phyloP scores from a whole-genome alignment of 1,140 invertebrate species.

The Lordiphosa stackelbergi region DNA sequence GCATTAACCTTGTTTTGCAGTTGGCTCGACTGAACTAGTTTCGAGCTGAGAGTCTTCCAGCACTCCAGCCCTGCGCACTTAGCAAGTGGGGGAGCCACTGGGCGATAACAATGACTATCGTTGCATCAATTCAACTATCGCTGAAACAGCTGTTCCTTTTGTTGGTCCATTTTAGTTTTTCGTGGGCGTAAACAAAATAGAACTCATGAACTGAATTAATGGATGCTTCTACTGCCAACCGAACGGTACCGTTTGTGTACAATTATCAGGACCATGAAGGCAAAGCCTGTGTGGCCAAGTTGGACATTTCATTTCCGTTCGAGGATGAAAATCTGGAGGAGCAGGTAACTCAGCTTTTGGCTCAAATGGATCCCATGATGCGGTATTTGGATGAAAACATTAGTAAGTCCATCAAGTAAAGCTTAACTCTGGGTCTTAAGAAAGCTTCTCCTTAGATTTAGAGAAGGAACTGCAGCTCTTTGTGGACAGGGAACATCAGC shows the following conservation, averaged over 20 bases:
- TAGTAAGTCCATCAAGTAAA: constrained; percentile 54
- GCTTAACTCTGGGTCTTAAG: too few species aligned
- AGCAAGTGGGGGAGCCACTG: too few species aligned
- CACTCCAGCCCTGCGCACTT: too few species aligned
- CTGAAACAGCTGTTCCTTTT: too few species aligned
- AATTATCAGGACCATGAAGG: constrained; percentile 61
- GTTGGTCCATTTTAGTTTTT: too few species aligned
- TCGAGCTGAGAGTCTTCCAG: too few species aligned
- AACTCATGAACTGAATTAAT: background rate
- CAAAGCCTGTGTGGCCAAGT: constrained; percentile 29
- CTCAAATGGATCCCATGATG: constrained; percentile 77
- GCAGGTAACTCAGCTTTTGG: constrained; percentile 75
- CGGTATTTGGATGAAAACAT: constrained; percentile 76
- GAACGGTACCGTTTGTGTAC: constrained; percentile 51
- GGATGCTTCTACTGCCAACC: constrained; percentile 19
- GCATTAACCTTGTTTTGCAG: too few species aligned
- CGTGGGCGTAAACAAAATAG: background rate
- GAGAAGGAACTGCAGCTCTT: constrained; percentile 75
- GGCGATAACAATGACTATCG: too few species aligned
- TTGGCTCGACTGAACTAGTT: too few species aligned
- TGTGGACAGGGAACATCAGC: constrained; percentile 78
- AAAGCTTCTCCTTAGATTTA: constrained; percentile 32
- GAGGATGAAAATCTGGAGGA: constrained; percentile 74
- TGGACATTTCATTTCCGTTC: constrained; percentile 70
- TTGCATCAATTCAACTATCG: too few species aligned